Conservation (phyloP, 2,888 invertebrate genomes). For the Melanostoma mellinum region DNA sequence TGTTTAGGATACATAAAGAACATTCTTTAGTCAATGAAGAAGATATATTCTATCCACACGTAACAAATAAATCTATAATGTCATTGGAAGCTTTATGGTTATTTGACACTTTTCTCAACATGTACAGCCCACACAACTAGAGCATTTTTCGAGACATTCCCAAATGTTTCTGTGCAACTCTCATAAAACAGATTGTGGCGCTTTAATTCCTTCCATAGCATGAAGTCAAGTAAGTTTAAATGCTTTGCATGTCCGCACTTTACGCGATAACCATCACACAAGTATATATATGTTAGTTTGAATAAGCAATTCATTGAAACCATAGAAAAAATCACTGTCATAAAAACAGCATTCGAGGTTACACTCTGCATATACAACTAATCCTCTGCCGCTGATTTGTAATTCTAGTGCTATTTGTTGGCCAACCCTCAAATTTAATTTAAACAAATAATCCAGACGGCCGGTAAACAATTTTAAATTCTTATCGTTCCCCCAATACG, state of each 20-base stretch:
- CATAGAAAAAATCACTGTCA: slow-evolving; percentile 33
- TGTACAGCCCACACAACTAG: no score
- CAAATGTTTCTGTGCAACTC: neutral
- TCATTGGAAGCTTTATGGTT: no score
- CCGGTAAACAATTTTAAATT: slow-evolving; percentile 37
- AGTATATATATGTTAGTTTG: neutral
- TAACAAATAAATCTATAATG: no score
- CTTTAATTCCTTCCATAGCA: neutral
- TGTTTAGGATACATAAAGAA: no score
- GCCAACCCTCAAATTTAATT: slow-evolving; percentile 17
- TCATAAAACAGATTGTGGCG: neutral
- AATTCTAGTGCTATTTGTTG: slow-evolving; percentile 6
- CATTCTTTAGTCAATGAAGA: no score
- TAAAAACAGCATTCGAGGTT: slow-evolving; percentile 27
- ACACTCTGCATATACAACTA: slow-evolving; percentile 34
- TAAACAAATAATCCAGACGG: slow-evolving; percentile 35
- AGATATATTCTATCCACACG: no score
- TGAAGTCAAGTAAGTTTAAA: neutral
- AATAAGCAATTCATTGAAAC: slow-evolving; percentile 7
- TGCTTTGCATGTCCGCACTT: neutral
- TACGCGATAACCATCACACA: slow-evolving; percentile 6
- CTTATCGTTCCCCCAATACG: slow-evolving; percentile 10
- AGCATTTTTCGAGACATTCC: no score
- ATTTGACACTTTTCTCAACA: no score
- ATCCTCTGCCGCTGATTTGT: neutral